Evolutionary conservation across 2,888 invertebrate species (phyloP), one percentile per base, ranked within the genome.

Genomic region (Drosophila algonquin): DNA sequence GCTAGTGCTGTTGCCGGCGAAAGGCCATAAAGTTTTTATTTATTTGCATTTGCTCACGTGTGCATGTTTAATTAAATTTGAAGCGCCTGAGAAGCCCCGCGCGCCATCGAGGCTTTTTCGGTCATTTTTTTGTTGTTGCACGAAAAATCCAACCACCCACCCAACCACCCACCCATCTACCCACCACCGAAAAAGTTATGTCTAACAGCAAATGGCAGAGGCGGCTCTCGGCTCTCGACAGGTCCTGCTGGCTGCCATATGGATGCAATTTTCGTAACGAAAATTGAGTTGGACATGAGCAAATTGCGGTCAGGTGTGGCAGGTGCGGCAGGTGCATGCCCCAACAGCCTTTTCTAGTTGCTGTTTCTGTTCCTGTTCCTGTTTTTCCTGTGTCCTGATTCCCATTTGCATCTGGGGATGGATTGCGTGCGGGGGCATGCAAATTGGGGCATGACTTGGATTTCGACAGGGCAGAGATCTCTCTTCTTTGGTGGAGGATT

Each of bases 51-150:
- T 85, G 83, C 83, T 87, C 90, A 88, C 85, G 89, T 90, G 87
- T 87, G 87, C 87, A 87, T 86, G 90, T 89, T 90, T 89, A 89
- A 89, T 89, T 90, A 90, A 89, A 89, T 90, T 85, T 85, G 80
- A 84, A 85, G 87, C 85, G 79, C 76, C 80, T 73, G 77, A 77
- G 77, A 81, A 76, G 81, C 63, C 63, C 56, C 72, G 61, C 76
- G 61, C 72, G 61, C 76, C 65, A 64, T 60, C 63, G 67, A 62
- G 73, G 73, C 73, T 73, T 65, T 60, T 73, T 52, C 60, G 27
- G 60, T 51, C 32, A 45, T 45, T 65, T 65, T 65, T 65, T 48
- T 53, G 40, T n/a, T 45, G n/a, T n/a, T n/a, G n/a, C n/a, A n/a
- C 24, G 5, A 24, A 24, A 24, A 24, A 21, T 21, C 21, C 21